Evolutionary conservation across 2,888 invertebrate species (phyloP).

Genomic region (Andrena minutula): DNA sequence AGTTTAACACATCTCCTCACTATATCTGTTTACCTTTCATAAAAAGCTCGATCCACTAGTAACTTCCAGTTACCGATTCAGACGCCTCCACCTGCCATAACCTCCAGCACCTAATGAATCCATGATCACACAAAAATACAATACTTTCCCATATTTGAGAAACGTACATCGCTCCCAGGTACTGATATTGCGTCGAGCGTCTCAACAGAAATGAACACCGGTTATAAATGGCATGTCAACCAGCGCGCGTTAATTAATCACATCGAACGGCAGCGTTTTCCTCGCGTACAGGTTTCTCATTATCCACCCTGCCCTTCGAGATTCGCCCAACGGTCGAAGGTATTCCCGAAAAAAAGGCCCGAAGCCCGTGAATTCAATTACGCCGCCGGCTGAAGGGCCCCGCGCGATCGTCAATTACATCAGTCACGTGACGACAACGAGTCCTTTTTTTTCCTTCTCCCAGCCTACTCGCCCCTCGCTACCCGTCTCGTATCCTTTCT

Average conservation of each 20-base stretch:
- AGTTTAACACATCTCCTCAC: too few species aligned
- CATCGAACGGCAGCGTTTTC: constrained; percentile 25
- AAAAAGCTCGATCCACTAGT: too few species aligned
- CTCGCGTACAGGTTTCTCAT: constrained; percentile 47
- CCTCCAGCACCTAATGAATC: too few species aligned
- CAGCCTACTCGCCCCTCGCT: background rate
- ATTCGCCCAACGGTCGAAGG: constrained; percentile 50
- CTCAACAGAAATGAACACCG: constrained; percentile 11
- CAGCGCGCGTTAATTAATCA: constrained; percentile 55
- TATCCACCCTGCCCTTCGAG: constrained; percentile 36
- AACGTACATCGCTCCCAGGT: background rate
- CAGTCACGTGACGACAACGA: constrained; percentile 79
- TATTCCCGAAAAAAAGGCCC: constrained; percentile 60
- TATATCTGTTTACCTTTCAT: too few species aligned
- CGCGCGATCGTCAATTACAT: constrained; percentile 80
- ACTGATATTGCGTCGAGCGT: background rate
- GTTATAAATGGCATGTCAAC: constrained; percentile 38
- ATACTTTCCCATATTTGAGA: background rate
- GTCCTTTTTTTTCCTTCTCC: constrained; percentile 59
- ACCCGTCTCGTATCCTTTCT: constrained; percentile 58
- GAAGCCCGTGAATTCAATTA: constrained; percentile 81
- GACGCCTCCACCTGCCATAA: too few species aligned
- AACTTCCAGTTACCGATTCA: too few species aligned
- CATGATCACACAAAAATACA: too few species aligned
- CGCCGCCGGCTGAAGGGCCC: constrained; percentile 60